These are phyloP conservation scores for Dasypus novemcinctus DNA, from an alignment of 2,113 vertebrate species.

Conservation along the genomic window DNA sequence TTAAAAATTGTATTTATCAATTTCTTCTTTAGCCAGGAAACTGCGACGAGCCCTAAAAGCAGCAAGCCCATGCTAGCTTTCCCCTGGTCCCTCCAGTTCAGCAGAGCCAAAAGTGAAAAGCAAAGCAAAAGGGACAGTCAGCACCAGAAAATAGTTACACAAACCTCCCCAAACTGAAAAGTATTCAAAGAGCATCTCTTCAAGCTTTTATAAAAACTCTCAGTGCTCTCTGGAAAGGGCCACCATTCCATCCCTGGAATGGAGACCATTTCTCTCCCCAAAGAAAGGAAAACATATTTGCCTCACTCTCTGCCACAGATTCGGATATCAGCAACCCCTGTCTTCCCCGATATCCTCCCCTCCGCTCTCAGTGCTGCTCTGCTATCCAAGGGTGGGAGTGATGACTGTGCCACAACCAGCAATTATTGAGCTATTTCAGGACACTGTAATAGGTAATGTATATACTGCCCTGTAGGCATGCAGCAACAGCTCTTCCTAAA, in stretches of 20 bases:
- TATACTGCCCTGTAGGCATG: no score
- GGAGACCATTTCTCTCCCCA: neutral
- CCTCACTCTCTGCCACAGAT: neutral
- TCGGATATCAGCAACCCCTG: neutral
- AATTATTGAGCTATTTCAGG: neutral
- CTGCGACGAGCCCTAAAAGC: neutral
- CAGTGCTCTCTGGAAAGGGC: neutral
- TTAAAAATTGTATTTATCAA: constrained; percentile 24
- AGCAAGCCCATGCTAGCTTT: neutral
- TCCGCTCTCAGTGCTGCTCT: neutral
- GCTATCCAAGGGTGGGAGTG: rapidly evolving
- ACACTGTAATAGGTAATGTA: neutral
- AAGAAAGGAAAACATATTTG: neutral
- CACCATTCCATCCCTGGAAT: neutral
- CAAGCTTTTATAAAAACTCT: neutral
- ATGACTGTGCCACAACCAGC: rapidly evolving
- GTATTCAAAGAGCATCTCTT: neutral
- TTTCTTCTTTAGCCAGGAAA: constrained; percentile 36
- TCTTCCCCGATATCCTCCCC: neutral
- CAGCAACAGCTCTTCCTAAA: no score
- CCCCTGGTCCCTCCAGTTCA: neutral
- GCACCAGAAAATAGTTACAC: neutral
- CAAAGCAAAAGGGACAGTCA: neutral
- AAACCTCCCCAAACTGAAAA: neutral
- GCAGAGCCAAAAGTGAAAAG: neutral